A percentile compares a stretch with the other conserved stretches of the same genome.
These are phyloP conservation scores for Zophobas atratus DNA, from an alignment of 1,140 invertebrate genomes.

Conservation along the genomic window DNA sequence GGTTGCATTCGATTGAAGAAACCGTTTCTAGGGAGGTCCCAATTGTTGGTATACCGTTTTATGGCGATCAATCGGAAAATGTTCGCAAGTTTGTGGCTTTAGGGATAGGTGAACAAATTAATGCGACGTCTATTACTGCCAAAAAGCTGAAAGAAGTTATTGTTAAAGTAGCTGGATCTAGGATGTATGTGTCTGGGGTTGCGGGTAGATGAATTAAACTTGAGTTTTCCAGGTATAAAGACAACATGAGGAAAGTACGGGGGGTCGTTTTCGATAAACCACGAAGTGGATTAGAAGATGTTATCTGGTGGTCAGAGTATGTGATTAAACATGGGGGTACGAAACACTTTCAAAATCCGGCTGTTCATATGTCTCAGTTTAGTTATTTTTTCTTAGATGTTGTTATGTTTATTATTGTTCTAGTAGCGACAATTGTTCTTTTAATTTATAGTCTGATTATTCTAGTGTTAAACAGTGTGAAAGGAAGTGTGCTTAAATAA, in stretches of 20 bases:
- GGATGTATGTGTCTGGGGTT: background rate
- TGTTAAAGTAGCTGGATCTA: background rate
- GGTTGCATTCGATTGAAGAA: constrained; percentile 66
- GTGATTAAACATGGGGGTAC: constrained; percentile 20
- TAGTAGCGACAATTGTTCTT: too few species aligned
- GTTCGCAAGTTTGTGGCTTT: constrained; percentile 53
- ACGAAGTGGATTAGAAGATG: background rate
- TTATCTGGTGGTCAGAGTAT: constrained; percentile 9
- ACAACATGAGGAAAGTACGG: background rate
- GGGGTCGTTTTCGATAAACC: background rate
- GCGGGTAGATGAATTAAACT: too few species aligned
- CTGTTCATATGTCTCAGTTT: constrained; percentile 1
- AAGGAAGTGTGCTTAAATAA: too few species aligned
- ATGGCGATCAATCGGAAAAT: constrained; percentile 57
- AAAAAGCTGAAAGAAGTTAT: constrained; percentile 4
- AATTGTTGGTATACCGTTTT: constrained; percentile 67
- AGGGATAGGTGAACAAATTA: constrained; percentile 54
- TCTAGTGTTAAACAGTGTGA: too few species aligned
- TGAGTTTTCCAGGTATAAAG: background rate
- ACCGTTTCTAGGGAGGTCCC: constrained; percentile 69
- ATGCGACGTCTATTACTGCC: background rate
- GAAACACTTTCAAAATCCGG: constrained; percentile 2
- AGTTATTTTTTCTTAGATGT: background rate
- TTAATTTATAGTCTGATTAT: too few species aligned
- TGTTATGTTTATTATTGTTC: too few species aligned